Base-by-base conservation (phyloP, 2,113 vertebrate genomes). In the Scomber japonicus region DNA sequence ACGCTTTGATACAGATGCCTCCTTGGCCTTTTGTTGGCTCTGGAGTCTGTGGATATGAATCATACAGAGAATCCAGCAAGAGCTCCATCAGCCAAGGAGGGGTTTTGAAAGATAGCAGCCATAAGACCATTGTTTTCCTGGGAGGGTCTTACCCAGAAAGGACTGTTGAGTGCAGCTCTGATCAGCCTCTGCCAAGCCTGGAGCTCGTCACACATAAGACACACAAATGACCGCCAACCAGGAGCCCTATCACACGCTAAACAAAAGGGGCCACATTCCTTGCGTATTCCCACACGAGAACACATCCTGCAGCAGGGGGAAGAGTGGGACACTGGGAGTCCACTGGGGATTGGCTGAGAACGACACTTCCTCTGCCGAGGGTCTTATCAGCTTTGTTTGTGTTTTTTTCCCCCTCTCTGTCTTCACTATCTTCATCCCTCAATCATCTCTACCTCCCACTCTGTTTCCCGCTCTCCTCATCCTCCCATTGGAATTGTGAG, bases 201-300 rank as follows among this genome's bases (percentile, higher is more conserved):
- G 78, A 92, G 84, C 88, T 89, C 40, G 84, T 91, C 89, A 88
- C 85, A 85, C 74, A 85, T 62, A 78, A 82, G 79, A 92, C 88
- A 85, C 83, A 88, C 70, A 75, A 85, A 69, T 79, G 81, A 85
- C 86, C 66, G 86, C 87, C 88, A 88, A 88, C 72, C 68, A 87
- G 84, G 82, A 77, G 81, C 88, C 35, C 93, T 90, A 93, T 94
- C 90, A 19, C 85, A 75, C 88, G 57, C 90, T 78, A 89, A 94
- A 94, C 94, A 94, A 94, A 94, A 93, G 85, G 83, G 88, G 89
- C 91, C 84, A 84, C 94, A 94, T 94, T 95, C 93, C 88, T 82
- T 30, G 62, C 59, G 84, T 92, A 91, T 94, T 95, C 94, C 94
- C 93, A 93, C 93, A 89, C 68, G 87, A 90, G 86, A 86, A 87